phyloP scores from a whole-genome alignment of 2,888 invertebrate genomes.

The Chorisops tibialis region DNA sequence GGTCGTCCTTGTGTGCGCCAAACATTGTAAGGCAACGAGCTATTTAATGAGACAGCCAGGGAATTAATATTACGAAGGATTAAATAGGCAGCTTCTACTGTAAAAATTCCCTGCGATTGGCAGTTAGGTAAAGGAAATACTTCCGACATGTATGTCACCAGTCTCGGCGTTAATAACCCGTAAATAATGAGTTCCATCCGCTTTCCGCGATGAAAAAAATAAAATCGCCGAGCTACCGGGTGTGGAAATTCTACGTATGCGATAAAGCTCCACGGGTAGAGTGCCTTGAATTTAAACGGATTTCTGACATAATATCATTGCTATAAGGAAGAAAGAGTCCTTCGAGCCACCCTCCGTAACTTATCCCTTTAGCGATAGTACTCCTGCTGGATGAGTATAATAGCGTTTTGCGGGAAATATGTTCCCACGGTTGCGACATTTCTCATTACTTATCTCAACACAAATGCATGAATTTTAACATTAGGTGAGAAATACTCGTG shows the following conservation, averaged over 20 bases:
- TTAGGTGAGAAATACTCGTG: slow-evolving; percentile 10
- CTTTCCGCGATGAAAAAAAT: too few relatives aligned
- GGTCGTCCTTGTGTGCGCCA: background rate
- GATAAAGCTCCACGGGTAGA: too few relatives aligned
- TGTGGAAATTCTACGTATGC: too few relatives aligned
- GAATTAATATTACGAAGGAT: background rate
- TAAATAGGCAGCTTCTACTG: background rate
- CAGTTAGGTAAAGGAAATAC: background rate
- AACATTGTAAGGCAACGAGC: background rate
- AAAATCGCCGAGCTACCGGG: too few relatives aligned
- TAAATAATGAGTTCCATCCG: background rate
- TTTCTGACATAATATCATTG: too few relatives aligned
- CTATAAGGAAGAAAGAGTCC: too few relatives aligned
- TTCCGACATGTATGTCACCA: background rate
- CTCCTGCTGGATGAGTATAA: too few relatives aligned
- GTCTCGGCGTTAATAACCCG: slow-evolving; percentile 6
- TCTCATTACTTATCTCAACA: background rate
- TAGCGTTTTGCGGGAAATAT: background rate
- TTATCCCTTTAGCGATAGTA: slow-evolving; percentile 8
- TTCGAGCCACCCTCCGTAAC: background rate
- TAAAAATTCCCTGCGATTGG: slow-evolving; percentile 6
- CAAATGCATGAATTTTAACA: background rate
- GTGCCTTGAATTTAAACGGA: too few relatives aligned
- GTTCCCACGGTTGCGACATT: background rate
- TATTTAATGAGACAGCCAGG: background rate